Conservation (phyloP, 2,113 vertebrate species). For the Rafetus swinhoei region DNA sequence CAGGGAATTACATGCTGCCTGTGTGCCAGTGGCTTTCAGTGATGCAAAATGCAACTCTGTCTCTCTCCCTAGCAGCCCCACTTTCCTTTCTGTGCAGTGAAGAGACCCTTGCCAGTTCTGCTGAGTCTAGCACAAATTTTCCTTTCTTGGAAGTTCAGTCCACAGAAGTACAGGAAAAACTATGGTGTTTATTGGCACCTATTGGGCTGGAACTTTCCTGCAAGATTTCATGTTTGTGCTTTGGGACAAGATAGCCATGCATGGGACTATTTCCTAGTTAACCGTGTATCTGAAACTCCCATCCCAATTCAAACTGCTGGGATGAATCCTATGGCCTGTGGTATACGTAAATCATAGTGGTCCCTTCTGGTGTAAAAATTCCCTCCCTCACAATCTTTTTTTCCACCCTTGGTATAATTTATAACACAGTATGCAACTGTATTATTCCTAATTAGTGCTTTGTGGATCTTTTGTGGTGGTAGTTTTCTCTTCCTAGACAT, state of each 20-base stretch:
- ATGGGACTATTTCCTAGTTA: constrained; percentile 18
- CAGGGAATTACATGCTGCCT: background rate
- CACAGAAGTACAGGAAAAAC: background rate
- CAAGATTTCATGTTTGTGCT: constrained; percentile 47
- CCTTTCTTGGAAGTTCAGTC: constrained; percentile 2
- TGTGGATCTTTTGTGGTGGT: no score
- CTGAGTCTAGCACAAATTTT: constrained; percentile 19
- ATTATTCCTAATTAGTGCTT: background rate
- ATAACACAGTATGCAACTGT: no score
- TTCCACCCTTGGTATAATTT: background rate
- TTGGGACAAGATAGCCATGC: background rate
- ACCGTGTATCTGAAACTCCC: constrained; percentile 49
- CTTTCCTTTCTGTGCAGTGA: background rate
- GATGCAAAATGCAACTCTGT: constrained; percentile 30
- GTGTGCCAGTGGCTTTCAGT: constrained; percentile 16
- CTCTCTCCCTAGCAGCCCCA: background rate
- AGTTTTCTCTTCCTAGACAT: background rate
- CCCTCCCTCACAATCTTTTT: background rate
- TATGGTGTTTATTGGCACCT: constrained; percentile 34
- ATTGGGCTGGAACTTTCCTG: constrained; percentile 22
- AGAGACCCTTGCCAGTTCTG: constrained; percentile 28
- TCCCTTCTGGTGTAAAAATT: background rate
- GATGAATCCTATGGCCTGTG: constrained; percentile 40
- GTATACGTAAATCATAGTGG: constrained; percentile 29
- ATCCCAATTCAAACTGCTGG: constrained; percentile 45